Conservation (phyloP, 2,888 invertebrate genomes). For the Venusia cambrica region DNA sequence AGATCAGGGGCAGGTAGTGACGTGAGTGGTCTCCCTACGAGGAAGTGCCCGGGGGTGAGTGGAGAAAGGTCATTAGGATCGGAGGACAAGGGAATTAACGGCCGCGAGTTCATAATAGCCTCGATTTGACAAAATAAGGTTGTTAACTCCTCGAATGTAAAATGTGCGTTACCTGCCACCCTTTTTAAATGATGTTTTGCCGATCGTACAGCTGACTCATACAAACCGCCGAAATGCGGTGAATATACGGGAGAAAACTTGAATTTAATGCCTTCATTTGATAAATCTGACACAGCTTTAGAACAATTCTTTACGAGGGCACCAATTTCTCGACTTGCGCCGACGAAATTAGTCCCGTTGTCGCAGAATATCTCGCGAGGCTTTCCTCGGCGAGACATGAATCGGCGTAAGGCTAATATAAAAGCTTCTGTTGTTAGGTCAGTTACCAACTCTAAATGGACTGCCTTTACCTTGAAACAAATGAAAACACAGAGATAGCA, state of each 20-base stretch:
- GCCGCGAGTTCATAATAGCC: slow-evolving; percentile 4
- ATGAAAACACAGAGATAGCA: too few relatives aligned
- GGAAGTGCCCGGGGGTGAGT: slow-evolving; percentile 7
- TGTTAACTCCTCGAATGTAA: slow-evolving; percentile 11
- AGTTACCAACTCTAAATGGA: slow-evolving; percentile 3
- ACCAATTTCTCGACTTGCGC: slow-evolving; percentile 6
- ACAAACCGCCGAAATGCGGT: slow-evolving; percentile 1
- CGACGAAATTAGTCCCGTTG: slow-evolving; percentile 8
- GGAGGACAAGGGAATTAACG: slow-evolving; percentile 1
- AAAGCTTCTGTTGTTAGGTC: slow-evolving; percentile 4
- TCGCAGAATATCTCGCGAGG: slow-evolving; percentile 7
- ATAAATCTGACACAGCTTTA: slow-evolving; percentile 1
- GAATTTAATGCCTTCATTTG: slow-evolving; percentile 4
- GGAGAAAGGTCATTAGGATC: slow-evolving; percentile 19
- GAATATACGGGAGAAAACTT: too few relatives aligned
- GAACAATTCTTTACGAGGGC: slow-evolving; percentile 4
- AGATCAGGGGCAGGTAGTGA: slow-evolving; percentile 14
- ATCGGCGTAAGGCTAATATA: slow-evolving; percentile 4
- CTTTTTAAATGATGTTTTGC: too few relatives aligned
- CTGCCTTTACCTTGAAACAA: slow-evolving; percentile 2
- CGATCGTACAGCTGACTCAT: slow-evolving; percentile 3
- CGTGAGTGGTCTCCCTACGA: slow-evolving; percentile 19
- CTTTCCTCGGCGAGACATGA: slow-evolving; percentile 8
- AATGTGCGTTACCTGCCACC: too few relatives aligned
- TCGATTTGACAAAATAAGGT: slow-evolving; percentile 9